Evolutionary conservation across 2,888 invertebrate species (phyloP), one percentile per base, ranked within the genome.

Genomic region (Serripes groenlandicus): DNA sequence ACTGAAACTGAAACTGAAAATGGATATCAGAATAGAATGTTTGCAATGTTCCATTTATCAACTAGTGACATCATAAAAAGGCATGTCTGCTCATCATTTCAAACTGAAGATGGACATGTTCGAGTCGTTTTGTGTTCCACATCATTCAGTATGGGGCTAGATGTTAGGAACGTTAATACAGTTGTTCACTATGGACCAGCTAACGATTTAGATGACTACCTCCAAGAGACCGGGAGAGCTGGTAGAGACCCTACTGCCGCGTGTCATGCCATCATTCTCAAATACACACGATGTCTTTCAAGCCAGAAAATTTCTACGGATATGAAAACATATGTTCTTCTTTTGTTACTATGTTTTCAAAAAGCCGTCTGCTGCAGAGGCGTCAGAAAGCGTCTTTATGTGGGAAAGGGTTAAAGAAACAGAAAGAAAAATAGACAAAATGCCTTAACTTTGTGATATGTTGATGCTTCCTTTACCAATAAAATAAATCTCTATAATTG

Each of bases 111-210:
- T 42, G 80, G 80, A 4, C 49, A 58, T 26, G 72, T 72, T 9
- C 26, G 72, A 26, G 75, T 81, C 32, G 77, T 81, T 35, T 35
- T 81, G 18, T 80, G 80, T 68, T 75, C 81, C 30, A 78, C 74
- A 23, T 82, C 81, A 3, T 82, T 82, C 35, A 78, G 75, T 54
- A 80, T 75, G 81, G 81, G 81, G 3, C 73, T 82, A 11, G 80
- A 75, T 58, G 80, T 80, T 3, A 80, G 75, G 52, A 56, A 58
- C 28, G 80, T 75, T n/a, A 60, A 72, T 35, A 75, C 72, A 32
- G 75, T 80, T 4, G 58, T 80, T 3, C 72, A 75, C 54, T 80
- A 75, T 72, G 75, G 80, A 21, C 68, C 80, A 42, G 54, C 71
- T 11, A 75, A 80, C 56, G 75, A 80, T 49, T 5, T 58, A 18